Conservation (phyloP, 1,140 invertebrate species). For the Meloidogyne chitwoodi region DNA sequence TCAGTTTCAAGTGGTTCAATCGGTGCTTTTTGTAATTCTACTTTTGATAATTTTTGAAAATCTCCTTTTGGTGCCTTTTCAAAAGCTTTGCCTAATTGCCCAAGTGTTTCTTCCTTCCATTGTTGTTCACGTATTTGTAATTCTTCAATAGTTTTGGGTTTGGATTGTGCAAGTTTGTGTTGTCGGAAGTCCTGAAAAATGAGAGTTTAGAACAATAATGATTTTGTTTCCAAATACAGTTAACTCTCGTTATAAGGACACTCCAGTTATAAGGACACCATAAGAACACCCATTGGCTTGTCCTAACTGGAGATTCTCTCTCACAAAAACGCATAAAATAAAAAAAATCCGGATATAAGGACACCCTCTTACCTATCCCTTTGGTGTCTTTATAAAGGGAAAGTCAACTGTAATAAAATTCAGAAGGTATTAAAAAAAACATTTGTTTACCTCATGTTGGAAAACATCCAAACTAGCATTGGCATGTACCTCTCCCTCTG, state of each 20-base stretch:
- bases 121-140: conserved; percentile 35
- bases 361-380: no score
- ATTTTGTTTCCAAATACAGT: no score
- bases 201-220: no score
- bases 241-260: conserved; percentile 4
- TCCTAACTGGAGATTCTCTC: no score
- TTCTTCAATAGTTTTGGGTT: conserved; percentile 51
- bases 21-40: conserved; percentile 48
- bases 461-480: conserved; percentile 55
- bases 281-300: no score
- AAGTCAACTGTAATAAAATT: no score
- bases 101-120: conserved; percentile 52
- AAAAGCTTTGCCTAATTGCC: conserved; percentile 46
- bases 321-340: no score
- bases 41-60: conserved; percentile 49
- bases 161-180: conserved; percentile 45
- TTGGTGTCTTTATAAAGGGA: no score
- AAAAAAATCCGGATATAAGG: no score
- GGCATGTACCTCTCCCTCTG: conserved; percentile 53
- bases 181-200: conserved; percentile 56
- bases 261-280: no score
- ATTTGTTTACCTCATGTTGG: conserved; percentile 38
- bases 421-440: no score
- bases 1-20: conserved; percentile 57
- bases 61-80: conserved; percentile 56